Percentiles rank a stretch among this genome's conserved stretches.
Conservation (phyloP, 2,888 invertebrate genomes). For the Cephus nigrinus region DNA sequence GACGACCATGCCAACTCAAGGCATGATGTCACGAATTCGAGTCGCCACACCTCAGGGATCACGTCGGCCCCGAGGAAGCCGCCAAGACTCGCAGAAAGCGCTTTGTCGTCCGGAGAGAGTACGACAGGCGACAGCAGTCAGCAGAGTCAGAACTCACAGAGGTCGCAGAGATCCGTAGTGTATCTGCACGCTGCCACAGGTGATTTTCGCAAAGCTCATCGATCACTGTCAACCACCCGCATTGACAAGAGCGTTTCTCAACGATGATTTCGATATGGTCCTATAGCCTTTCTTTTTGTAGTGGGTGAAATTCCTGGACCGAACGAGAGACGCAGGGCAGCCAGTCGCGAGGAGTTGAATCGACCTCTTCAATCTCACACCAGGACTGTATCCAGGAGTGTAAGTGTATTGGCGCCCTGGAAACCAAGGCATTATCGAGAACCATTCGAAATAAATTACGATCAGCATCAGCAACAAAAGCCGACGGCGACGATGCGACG, state of each 20-base stretch:
- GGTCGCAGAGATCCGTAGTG: conserved; percentile 84
- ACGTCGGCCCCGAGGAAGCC: conserved; percentile 55
- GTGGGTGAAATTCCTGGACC: conserved; percentile 89
- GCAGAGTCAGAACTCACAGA: conserved; percentile 68
- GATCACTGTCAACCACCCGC: neutral
- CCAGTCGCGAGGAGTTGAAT: conserved; percentile 81
- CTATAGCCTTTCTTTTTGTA: conserved; percentile 51
- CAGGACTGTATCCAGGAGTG: conserved; percentile 79
- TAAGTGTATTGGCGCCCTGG: conserved; percentile 88
- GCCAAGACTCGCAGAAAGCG: conserved; percentile 59
- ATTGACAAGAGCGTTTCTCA: neutral
- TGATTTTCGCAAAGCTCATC: conserved; percentile 48
- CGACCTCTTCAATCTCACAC: conserved; percentile 73
- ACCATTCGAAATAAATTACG: conserved; percentile 83
- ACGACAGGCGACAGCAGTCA: conserved; percentile 73
- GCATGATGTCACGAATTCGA: conserved; percentile 56
- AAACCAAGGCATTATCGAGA: conserved; percentile 80
- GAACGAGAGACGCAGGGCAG: conserved; percentile 72
- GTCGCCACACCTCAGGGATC: conserved; percentile 55
- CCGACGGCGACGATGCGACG: conserved; percentile 62
- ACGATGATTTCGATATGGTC: neutral
- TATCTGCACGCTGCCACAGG: conserved; percentile 87
- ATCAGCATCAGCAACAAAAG: conserved; percentile 68
- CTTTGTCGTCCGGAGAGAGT: conserved; percentile 64
- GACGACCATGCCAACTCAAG: conserved; percentile 55